Conservation (phyloP, 2,113 vertebrate genomes). For the Chaenocephalus aceratus region DNA sequence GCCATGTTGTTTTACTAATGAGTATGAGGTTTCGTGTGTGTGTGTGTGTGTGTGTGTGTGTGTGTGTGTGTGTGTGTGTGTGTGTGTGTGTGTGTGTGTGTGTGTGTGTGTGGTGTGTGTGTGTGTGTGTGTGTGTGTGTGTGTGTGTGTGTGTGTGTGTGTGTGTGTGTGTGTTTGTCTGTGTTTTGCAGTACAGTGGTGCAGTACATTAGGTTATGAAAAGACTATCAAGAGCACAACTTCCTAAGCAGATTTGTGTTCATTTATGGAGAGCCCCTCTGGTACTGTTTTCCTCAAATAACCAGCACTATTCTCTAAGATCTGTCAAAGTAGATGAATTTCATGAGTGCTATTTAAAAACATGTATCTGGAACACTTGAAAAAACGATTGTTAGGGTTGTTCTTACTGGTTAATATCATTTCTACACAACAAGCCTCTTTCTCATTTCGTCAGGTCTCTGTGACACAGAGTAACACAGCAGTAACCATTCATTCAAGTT, state of each 20-base stretch:
- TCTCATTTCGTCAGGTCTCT: not conserved
- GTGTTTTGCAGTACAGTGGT: slow-evolving; percentile 46
- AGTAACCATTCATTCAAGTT: not conserved
- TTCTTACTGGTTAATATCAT: not conserved
- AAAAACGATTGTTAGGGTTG: not conserved
- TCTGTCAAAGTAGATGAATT: slow-evolving; percentile 43
- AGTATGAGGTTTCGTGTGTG: slow-evolving; percentile 41
- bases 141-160: slow-evolving; percentile 12
- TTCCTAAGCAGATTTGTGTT: slow-evolving; percentile 57
- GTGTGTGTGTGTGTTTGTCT: slow-evolving; percentile 6
- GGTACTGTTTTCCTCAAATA: slow-evolving; percentile 36
- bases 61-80: slow-evolving; percentile 12
- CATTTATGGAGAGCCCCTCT: slow-evolving; percentile 38
- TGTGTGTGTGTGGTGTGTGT: slow-evolving; percentile 5
- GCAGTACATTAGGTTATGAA: slow-evolving; percentile 58
- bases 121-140: slow-evolving; percentile 4
- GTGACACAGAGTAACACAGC: slow-evolving; percentile 1
- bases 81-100: slow-evolving; percentile 20
- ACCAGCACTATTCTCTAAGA: slow-evolving; percentile 8
- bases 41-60: slow-evolving; percentile 6
- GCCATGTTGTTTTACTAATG: slow-evolving; percentile 34
- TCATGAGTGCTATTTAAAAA: slow-evolving; percentile 15
- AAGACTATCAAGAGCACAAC: slow-evolving; percentile 31
- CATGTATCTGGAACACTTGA: slow-evolving; percentile 4
- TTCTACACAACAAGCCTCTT: not conserved